These are phyloP conservation scores for Brachyistius frenatus DNA, from an alignment of 2,113 vertebrate genomes.

Conservation along the genomic window DNA sequence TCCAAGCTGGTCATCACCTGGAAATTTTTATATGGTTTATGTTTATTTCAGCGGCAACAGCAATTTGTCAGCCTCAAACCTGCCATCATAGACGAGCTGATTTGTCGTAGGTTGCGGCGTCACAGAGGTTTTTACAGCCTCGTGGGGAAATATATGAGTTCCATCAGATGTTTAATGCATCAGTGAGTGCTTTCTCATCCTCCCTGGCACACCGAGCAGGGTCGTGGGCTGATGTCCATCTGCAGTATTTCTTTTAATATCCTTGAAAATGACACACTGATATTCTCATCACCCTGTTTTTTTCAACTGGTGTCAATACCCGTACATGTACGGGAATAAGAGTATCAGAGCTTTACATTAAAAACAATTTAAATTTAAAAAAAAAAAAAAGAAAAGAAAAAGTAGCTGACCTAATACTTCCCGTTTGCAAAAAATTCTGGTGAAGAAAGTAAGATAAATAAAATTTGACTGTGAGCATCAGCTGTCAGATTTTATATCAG, in stretches of 20 bases:
- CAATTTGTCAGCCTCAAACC: background rate
- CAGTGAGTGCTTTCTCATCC: conserved; percentile 27
- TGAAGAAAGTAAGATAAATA: background rate
- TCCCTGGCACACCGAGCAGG: background rate
- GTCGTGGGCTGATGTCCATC: conserved; percentile 31
- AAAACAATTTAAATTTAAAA: too few relatives aligned
- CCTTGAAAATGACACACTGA: conserved; percentile 12
- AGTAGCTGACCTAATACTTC: too few relatives aligned
- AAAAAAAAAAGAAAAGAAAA: too few relatives aligned
- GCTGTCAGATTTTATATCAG: background rate
- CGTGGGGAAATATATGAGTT: conserved; percentile 15
- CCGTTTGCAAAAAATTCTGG: too few relatives aligned
- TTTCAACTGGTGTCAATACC: background rate
- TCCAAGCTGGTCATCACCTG: background rate
- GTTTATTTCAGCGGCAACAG: background rate
- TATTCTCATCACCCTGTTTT: background rate
- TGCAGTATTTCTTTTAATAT: conserved; percentile 19
- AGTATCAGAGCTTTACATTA: too few relatives aligned
- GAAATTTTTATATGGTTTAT: background rate
- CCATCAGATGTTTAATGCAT: conserved; percentile 40
- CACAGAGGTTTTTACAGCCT: conserved; percentile 7
- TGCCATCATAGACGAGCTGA: background rate
- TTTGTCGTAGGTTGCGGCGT: background rate
- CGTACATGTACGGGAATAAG: background rate
- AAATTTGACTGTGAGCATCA: background rate